Percentiles rank a stretch among this genome's conserved stretches.
Conservation (phyloP, 1,140 invertebrate species). For the Leptoteleia sp. region DNA sequence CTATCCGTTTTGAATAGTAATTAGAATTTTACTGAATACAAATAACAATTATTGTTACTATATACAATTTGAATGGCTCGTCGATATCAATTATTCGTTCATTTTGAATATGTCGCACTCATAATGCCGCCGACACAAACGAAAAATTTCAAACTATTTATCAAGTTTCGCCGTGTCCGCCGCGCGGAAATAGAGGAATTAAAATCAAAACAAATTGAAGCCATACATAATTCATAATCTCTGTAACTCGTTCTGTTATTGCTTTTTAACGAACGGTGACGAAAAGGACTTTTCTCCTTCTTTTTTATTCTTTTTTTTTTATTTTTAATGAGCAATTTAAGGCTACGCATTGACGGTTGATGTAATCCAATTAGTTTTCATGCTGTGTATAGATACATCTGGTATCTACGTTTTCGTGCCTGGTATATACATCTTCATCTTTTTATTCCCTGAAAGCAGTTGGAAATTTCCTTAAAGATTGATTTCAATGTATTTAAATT, state of each 20-base stretch:
- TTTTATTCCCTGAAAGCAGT: too few relatives aligned
- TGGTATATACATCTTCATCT: too few relatives aligned
- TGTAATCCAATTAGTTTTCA: conserved; percentile 24
- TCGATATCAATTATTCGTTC: conserved; percentile 13
- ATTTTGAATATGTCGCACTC: not conserved
- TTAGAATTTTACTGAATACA: too few relatives aligned
- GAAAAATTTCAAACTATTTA: not conserved
- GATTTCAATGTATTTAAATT: too few relatives aligned
- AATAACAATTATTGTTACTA: not conserved
- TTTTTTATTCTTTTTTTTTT: too few relatives aligned
- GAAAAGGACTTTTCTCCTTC: not conserved
- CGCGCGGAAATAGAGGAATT: not conserved
- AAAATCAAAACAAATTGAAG: conserved; percentile 14
- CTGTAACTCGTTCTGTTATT: conserved; percentile 13
- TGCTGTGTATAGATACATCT: too few relatives aligned
- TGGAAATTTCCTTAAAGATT: too few relatives aligned
- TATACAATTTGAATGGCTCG: not conserved
- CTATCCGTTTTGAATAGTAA: too few relatives aligned
- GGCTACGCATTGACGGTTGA: not conserved
- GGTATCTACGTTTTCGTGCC: too few relatives aligned
- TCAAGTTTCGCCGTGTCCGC: not conserved
- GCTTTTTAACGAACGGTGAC: conserved; percentile 18
- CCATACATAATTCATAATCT: conserved; percentile 29
- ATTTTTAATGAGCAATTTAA: conserved; percentile 29
- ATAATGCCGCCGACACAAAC: not conserved